Base-by-base conservation (phyloP, 2,888 invertebrate genomes). In the Notodonta ziczac region DNA sequence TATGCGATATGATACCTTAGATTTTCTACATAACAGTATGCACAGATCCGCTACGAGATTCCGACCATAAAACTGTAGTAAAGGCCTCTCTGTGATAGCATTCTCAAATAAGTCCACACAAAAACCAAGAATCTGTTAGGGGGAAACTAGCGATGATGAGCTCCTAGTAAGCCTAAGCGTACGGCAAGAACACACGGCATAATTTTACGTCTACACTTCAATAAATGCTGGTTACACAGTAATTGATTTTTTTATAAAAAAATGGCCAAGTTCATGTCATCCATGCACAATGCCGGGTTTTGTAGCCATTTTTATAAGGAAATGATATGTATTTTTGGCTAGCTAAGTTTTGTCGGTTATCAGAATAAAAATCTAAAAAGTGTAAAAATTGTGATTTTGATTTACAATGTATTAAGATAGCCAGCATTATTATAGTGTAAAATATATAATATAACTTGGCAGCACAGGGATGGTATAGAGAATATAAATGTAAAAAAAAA, bases 111-210 rank as follows among this genome's bases (percentile, higher is more conserved):
- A 59, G 42, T 55, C 51, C 72, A 76, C 69, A 72, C 77, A 74
- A 69, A 76, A 78, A 13, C 12, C 63, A 70, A 62, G 63, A 60
- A 14, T 69, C 48, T 66, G 75, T 80, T 76, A 78, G 66, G 71
- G 71, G 67, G 62, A 62, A 55, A 69, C 78, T 83, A 82, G 80
- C 78, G 61, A 65, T 70, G 60, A 60, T 70, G 60, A 60, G 70
- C 69, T 57, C 64, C 73, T 65, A 69, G 73, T 51, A 79, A 79
- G 76, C 77, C 58, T 60, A 79, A 79, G 76, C 77, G 67, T 59
- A 59, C 52, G 63, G 60, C 59, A 57, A 59, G 53, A 59, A 58
- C 16, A 60, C 52, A n/a, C 32, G 56, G 24, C 54, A 50, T 53
- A 44, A 46, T 59, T 66, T 66, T 61, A 65, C 56, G 62, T 69